These are phyloP conservation scores for Caenorhabditis wallacei DNA, from an alignment of 2,888 invertebrate species.

Conservation along the genomic window DNA sequence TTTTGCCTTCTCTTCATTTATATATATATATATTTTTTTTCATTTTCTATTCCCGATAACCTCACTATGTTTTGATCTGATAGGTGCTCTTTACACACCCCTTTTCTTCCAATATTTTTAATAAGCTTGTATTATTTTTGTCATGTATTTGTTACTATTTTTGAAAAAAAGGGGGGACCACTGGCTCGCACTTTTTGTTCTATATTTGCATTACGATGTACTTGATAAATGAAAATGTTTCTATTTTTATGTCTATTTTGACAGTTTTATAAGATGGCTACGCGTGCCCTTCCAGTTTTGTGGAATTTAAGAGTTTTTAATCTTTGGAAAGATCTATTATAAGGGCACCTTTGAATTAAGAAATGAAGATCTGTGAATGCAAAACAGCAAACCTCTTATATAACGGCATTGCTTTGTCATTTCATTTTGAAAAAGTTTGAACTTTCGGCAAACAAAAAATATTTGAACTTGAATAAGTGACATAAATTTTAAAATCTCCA, in stretches of 20 bases:
- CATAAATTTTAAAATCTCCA: neutral
- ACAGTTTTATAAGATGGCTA: constrained; percentile 1
- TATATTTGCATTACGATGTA: constrained; percentile 41
- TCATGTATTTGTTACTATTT: constrained; percentile 34
- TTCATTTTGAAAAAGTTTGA: no score
- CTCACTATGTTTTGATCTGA: constrained; percentile 37
- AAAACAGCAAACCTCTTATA: neutral
- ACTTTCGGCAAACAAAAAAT: no score
- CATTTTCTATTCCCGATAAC: constrained; percentile 7
- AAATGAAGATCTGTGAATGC: neutral
- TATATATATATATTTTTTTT: constrained; percentile 8
- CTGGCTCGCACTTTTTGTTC: constrained; percentile 41
- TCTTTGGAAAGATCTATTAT: neutral
- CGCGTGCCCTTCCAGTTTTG: constrained; percentile 1
- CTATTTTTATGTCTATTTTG: neutral
- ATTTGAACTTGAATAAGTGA: neutral
- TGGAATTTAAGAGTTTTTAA: neutral
- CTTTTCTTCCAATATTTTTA: neutral
- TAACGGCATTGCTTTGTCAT: neutral
- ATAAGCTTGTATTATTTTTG: neutral
- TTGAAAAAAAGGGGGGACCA: constrained; percentile 21
- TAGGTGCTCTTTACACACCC: constrained; percentile 47
- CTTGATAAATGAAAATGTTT: constrained; percentile 41
- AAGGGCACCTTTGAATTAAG: neutral
- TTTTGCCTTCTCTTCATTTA: neutral